A percentile compares a stretch with the other conserved stretches of the same genome.
phyloP scores from a whole-genome alignment of 2,113 vertebrate species.

The Chamaea fasciata region DNA sequence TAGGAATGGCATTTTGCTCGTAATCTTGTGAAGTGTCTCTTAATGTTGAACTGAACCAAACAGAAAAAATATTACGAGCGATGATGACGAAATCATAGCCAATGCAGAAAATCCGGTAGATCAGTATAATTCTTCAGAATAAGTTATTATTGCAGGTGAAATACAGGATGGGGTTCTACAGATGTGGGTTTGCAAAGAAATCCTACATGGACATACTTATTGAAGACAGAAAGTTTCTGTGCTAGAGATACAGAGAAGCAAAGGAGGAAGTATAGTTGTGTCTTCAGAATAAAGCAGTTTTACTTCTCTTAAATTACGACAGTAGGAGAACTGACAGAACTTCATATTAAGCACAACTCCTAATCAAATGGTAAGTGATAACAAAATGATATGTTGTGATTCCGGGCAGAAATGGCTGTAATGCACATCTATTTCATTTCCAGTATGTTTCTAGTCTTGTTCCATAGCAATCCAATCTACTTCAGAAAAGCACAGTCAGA shows the following conservation, averaged over 20 bases:
- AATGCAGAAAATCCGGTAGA: neutral
- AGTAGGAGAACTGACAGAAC: neutral
- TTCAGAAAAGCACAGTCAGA: neutral
- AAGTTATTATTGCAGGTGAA: neutral
- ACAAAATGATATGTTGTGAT: neutral
- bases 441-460: neutral
- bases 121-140: neutral
- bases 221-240: neutral
- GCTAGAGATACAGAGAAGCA: neutral
- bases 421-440: neutral
- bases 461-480: neutral
- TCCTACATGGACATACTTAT: rapidly evolving
- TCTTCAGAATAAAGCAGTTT: neutral
- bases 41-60: neutral
- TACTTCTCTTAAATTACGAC: neutral
- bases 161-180: neutral
- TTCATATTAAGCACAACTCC: neutral
- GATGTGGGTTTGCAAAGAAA: neutral
- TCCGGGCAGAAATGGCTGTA: neutral
- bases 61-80: neutral
- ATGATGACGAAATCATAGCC: neutral
- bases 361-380: neutral
- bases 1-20: neutral
- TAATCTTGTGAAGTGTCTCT: neutral
- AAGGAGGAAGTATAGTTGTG: neutral